A percentile compares a stretch with the other conserved stretches of the same genome.
Conservation (phyloP, 2,113 vertebrate species). For the Nettapus auritus region DNA sequence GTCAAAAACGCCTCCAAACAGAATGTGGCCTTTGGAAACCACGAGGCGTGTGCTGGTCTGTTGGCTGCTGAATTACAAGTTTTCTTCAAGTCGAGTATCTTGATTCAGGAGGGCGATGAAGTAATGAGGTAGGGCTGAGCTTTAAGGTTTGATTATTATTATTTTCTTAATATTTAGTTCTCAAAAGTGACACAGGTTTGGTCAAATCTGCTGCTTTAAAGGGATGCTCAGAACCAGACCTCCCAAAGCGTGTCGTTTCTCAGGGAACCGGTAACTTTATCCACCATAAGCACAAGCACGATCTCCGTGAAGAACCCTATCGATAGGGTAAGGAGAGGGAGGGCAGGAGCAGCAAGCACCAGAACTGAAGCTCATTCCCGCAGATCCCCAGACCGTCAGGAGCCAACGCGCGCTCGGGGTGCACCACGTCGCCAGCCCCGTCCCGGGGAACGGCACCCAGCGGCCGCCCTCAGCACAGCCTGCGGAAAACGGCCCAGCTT, state of each 20-base stretch:
- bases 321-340: background rate
- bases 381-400: constrained; percentile 12
- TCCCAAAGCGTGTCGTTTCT: background rate
- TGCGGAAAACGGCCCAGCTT: background rate
- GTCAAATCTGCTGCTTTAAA: background rate
- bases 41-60: background rate
- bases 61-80: background rate
- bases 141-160: background rate
- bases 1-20: background rate
- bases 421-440: too few relatives aligned
- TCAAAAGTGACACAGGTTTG: background rate
- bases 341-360: background rate
- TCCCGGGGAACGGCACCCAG: too few relatives aligned
- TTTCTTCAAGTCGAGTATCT: background rate
- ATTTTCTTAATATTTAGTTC: background rate
- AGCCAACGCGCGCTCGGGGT: background rate
- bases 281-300: background rate
- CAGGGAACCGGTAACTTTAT: background rate
- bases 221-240: background rate
- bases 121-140: background rate
- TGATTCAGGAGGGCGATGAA: background rate
- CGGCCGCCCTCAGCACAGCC: too few relatives aligned
- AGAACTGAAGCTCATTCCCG: background rate
- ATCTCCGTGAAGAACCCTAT: background rate
- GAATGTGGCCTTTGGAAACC: background rate